Evolutionary conservation across 2,888 invertebrate genomes (phyloP).

Genomic region (Noctua janthina): DNA sequence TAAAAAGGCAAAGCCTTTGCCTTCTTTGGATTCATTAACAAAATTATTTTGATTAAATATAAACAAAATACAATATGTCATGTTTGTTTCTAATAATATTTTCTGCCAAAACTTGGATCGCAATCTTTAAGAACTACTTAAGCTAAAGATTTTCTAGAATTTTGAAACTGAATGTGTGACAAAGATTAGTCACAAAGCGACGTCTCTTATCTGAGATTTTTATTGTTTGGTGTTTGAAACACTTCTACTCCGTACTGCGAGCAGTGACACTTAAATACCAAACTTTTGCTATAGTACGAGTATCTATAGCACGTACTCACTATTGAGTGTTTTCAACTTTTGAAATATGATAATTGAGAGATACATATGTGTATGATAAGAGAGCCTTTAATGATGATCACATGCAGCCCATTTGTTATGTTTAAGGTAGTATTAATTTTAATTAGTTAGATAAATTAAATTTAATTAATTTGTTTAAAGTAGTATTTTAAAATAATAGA

Average conservation of each 20-base stretch:
- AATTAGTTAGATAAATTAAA: no score
- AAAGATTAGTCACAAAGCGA: constrained; percentile 34
- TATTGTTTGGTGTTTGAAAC: constrained; percentile 34
- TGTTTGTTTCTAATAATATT: background rate
- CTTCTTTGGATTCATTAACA: background rate
- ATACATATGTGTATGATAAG: background rate
- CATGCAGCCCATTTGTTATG: background rate
- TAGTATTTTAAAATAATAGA: background rate
- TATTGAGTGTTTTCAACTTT: background rate
- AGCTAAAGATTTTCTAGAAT: constrained; percentile 11
- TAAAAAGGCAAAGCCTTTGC: background rate
- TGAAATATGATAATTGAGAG: background rate
- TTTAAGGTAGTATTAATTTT: background rate
- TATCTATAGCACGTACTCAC: background rate
- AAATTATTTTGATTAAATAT: background rate
- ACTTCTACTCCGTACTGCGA: constrained; percentile 16
- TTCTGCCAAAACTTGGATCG: background rate
- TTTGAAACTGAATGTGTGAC: constrained; percentile 24
- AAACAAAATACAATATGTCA: background rate
- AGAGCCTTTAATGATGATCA: background rate
- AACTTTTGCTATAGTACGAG: background rate
- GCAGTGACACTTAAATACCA: constrained; percentile 19
- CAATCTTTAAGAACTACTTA: background rate
- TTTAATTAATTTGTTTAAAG: no score
- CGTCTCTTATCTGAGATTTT: constrained; percentile 29